Evolutionary conservation across 2,888 invertebrate species (phyloP), one percentile per base, ranked within the genome.

Genomic region (Alsophila aescularia): DNA sequence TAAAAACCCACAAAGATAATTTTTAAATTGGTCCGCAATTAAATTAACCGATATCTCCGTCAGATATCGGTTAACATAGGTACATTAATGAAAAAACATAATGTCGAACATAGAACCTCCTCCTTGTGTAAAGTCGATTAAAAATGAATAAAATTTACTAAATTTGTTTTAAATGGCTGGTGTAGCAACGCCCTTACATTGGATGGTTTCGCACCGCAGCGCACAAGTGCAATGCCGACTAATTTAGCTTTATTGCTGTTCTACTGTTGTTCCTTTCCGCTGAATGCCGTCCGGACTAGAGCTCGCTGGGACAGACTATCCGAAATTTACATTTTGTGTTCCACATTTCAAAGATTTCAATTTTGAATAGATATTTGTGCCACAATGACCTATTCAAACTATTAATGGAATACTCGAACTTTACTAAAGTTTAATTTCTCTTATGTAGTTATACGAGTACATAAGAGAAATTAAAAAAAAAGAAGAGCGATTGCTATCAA

Each of bases 191-290:
- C 9, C 7, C 15, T 39, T 41, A 41, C 13, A 31, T n/a, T 2
- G 35, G 35, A 45, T 14, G 14, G 34, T n/a, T 24, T 24, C 44
- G 15, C 44, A 36, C 44, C 44, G 36, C 34, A 37, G 45, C 36
- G 45, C 45, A 13, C 44, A 35, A 44, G 45, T 21, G 31, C 44
- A 32, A 14, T 15, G 40, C 44, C 16, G 35, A 40, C 50, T 51
- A 44, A 52, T 52, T 52, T 24, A 34, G 44, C 29, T 52, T 51
- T 52, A 52, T 52, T 52, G 44, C 44, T 32, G 43, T 44, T 52
- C 14, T 27, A 29, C 8, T 29, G 50, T 42, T 50, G 50, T 35
- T 41, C 18, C 50, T 32, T 35, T 42, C 15, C 42, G 40, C 27
- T 12, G 45, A 45, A 45, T 16, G 34, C 29, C 36, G 36, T 45